Percentiles rank a stretch among this genome's conserved stretches.
Evolutionary conservation across 2,888 invertebrate species (phyloP).

Genomic region (Malthinus flaveolus): DNA sequence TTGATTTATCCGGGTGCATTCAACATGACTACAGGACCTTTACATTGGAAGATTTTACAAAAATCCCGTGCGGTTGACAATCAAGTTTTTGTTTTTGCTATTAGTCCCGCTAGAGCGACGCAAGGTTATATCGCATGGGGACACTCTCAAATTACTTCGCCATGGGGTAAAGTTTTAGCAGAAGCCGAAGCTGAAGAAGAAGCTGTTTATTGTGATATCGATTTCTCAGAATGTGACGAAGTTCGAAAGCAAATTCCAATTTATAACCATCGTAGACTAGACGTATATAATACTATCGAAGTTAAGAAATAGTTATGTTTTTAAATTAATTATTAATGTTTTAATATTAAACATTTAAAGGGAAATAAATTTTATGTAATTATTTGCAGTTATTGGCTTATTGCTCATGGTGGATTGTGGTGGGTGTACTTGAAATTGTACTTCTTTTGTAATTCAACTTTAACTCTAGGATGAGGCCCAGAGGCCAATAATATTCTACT

Average conservation of each 20-base stretch:
- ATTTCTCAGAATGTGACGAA: constrained; percentile 71
- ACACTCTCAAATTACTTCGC: constrained; percentile 80
- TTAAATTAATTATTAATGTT: too few relatives aligned
- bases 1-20: constrained; percentile 94
- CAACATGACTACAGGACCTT: constrained; percentile 94
- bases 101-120: constrained; percentile 80
- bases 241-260: constrained; percentile 86
- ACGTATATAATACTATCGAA: constrained; percentile 67
- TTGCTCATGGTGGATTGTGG: too few relatives aligned
- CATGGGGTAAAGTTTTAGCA: constrained; percentile 77
- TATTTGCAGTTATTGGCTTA: too few relatives aligned
- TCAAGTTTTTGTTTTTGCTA: constrained; percentile 84
- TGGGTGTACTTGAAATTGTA: too few relatives aligned
- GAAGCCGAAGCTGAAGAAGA: constrained; percentile 72
- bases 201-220: constrained; percentile 75
- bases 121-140: constrained; percentile 88
- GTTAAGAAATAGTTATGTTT: background rate
- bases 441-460: too few relatives aligned
- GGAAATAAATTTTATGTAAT: too few relatives aligned
- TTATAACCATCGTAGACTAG: constrained; percentile 64
- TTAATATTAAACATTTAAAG: too few relatives aligned
- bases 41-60: constrained; percentile 88
- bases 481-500: too few relatives aligned
- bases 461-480: too few relatives aligned
- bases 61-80: constrained; percentile 84